These are phyloP conservation scores for Amblyornis subalaris DNA, from an alignment of 2,113 vertebrate genomes.

Conservation along the genomic window DNA sequence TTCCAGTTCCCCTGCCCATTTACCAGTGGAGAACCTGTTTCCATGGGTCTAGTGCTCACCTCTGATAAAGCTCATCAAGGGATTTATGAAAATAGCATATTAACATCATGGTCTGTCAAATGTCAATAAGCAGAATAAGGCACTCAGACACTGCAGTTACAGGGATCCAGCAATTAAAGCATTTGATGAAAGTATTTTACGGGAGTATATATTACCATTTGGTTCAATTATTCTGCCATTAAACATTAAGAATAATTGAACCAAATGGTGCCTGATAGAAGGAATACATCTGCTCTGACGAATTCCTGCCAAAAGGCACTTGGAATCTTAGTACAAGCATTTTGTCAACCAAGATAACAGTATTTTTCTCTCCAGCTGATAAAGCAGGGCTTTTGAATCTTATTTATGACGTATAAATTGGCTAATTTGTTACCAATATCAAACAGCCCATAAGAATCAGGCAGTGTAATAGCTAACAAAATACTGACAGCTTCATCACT, in stretches of 20 bases:
- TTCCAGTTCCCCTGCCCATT: not conserved
- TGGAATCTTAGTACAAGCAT: slow-evolving; percentile 9
- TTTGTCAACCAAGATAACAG: slow-evolving; percentile 41
- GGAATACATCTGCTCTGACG: slow-evolving; percentile 53
- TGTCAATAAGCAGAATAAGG: slow-evolving; percentile 55
- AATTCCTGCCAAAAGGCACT: slow-evolving; percentile 55
- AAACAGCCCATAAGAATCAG: slow-evolving; percentile 39
- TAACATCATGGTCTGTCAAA: slow-evolving; percentile 29
- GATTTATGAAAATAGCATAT: not conserved
- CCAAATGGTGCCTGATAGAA: slow-evolving; percentile 54
- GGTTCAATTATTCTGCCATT: slow-evolving; percentile 62
- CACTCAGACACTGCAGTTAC: not conserved
- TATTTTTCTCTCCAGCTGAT: slow-evolving; percentile 41
- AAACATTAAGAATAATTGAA: slow-evolving; percentile 66
- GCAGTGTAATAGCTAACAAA: slow-evolving; percentile 22
- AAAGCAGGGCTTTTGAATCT: slow-evolving; percentile 29
- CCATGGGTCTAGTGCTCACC: not conserved
- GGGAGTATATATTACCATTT: slow-evolving; percentile 56
- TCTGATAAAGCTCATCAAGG: not conserved
- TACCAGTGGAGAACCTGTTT: not conserved
- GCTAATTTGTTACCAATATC: slow-evolving; percentile 35
- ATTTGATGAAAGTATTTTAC: slow-evolving; percentile 58
- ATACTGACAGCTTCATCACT: slow-evolving; percentile 44
- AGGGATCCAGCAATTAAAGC: slow-evolving; percentile 49
- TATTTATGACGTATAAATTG: slow-evolving; percentile 47